phyloP scores from a whole-genome alignment of 1,140 invertebrate species.

The Colletes gigas region DNA sequence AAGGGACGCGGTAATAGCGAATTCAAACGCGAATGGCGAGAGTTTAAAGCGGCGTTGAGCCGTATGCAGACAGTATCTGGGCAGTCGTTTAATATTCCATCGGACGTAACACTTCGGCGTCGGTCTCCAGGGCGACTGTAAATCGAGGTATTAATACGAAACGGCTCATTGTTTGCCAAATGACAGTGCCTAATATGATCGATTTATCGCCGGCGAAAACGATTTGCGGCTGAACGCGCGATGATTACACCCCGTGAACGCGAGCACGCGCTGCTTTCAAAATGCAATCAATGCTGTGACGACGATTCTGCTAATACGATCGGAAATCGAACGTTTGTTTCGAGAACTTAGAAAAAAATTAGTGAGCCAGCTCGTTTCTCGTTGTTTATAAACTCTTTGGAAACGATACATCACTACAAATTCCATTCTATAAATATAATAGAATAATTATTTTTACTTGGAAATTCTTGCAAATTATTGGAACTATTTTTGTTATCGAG shows the following conservation, averaged over 20 bases:
- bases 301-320: neutral
- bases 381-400: no score
- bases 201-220: constrained; percentile 39
- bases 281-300: neutral
- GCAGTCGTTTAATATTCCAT: constrained; percentile 64
- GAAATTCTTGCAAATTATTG: no score
- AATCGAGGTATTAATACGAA: constrained; percentile 66
- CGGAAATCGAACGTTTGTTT: neutral
- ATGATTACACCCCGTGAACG: neutral
- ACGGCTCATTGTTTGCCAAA: constrained; percentile 64
- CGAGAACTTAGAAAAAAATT: neutral
- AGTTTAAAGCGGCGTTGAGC: constrained; percentile 22
- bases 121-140: constrained; percentile 56
- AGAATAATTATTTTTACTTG: no score
- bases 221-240: neutral
- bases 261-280: neutral
- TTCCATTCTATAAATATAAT: no score
- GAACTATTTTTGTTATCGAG: no score
- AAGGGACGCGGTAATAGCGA: neutral
- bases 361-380: no score
- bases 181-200: constrained; percentile 43
- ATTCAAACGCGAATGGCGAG: neutral
- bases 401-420: no score
- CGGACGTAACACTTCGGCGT: constrained; percentile 44
- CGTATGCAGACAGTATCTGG: constrained; percentile 4